Evolutionary conservation across 2,888 invertebrate genomes (phyloP), one percentile per base, ranked within the genome.

Genomic region (Pammene fasciana): DNA sequence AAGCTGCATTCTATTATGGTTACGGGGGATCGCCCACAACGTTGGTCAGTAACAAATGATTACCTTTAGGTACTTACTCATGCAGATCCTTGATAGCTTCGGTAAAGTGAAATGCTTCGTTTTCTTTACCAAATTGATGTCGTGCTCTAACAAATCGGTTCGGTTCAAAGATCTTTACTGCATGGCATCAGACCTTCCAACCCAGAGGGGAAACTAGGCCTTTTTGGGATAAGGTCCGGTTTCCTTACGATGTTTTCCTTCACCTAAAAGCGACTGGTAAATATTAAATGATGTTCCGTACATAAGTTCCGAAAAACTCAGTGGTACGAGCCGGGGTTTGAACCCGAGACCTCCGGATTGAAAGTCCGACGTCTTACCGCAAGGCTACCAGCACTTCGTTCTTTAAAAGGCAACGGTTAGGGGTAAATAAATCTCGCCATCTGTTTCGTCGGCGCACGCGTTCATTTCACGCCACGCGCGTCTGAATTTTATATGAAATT

Each of bases 391-490:
- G n/a, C n/a, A n/a, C n/a, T n/a, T n/a, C n/a, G n/a, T n/a, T 82
- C 82, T 78, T 59, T 82, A 81, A 80, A 82, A 83, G 83, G 84
- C 82, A 86, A 86, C 84, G 84, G 85, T 82, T 81, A 81, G 76
- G 79, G 79, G 84, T 85, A 86, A 85, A 85, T 86, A 85, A 85
- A 86, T 86, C 83, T 79, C 16, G 55, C 48, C 14, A 46, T 57
- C 18, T 34, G 56, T 64, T 68, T 68, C 34, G 72, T 75, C 72
- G 75, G 71, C 73, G 73, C 73, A 78, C 80, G 75, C 82, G 86
- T 82, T 85, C 82, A 86, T 85, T 87, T 86, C 86, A 87, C 87
- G 89, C 86, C 86, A 84, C 87, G 82, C 87, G 86, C 85, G 79
- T 83, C 82, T 86, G 83, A 83, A 84, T 84, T 82, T 85, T 80